Evolutionary conservation across 1,140 invertebrate genomes (phyloP).

Genomic region (Drosophila grimshawi): DNA sequence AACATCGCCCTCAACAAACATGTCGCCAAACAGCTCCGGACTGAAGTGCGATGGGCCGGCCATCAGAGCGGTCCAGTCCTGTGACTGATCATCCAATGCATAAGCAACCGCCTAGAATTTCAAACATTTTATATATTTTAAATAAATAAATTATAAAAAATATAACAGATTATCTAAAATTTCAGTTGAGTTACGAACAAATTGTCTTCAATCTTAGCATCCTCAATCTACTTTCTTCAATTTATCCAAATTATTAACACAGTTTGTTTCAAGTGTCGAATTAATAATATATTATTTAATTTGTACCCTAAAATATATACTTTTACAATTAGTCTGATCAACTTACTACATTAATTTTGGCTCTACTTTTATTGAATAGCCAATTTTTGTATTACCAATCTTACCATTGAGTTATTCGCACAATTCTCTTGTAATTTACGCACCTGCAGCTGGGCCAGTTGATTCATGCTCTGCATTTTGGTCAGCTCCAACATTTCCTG

Average conservation of each 20-base stretch:
- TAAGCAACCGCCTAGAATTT: slow-evolving; percentile 86
- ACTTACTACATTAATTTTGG: too few relatives aligned
- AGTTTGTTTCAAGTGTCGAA: too few relatives aligned
- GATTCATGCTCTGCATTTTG: slow-evolving; percentile 88
- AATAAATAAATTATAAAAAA: too few relatives aligned
- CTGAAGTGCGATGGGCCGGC: slow-evolving; percentile 98
- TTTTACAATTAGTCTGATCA: too few relatives aligned
- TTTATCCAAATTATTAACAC: too few relatives aligned
- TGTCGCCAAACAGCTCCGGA: slow-evolving; percentile 87
- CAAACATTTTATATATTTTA: background rate
- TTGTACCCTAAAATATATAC: too few relatives aligned
- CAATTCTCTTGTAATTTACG: slow-evolving; percentile 31
- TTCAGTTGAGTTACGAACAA: too few relatives aligned
- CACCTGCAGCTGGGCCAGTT: slow-evolving; percentile 86
- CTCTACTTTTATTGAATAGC: background rate
- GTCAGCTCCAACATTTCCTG: slow-evolving; percentile 98
- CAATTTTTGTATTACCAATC: background rate
- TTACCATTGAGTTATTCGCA: slow-evolving; percentile 20
- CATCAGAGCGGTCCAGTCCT: slow-evolving; percentile 85
- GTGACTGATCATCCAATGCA: slow-evolving; percentile 73
- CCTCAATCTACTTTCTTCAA: background rate
- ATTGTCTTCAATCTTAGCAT: too few relatives aligned
- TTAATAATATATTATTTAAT: too few relatives aligned
- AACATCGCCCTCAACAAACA: slow-evolving; percentile 87
- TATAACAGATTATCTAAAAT: too few relatives aligned